Evolutionary conservation across 2,797 vertebrate genomes (phyloP).

Genomic region (Balearica regulorum): DNA sequence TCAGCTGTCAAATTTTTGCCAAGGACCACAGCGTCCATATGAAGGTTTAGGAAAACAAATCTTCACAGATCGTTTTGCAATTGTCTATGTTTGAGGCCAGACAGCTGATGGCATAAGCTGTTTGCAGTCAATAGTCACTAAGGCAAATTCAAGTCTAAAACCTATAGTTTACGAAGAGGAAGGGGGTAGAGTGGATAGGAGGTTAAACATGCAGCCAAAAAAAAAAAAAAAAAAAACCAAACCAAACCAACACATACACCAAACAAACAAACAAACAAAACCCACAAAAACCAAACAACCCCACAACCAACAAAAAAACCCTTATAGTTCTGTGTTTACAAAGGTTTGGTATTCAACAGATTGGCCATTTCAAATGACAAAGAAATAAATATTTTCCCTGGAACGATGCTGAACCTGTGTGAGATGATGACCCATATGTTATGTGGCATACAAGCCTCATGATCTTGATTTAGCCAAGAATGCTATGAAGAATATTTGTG

Average conservation of each 20-base stretch:
- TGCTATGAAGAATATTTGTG: not conserved
- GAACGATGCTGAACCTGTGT: not conserved
- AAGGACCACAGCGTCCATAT: not conserved
- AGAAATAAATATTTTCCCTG: not conserved
- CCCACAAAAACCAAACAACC: not conserved
- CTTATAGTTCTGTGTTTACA: not conserved
- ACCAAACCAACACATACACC: not conserved
- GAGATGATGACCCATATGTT: not conserved
- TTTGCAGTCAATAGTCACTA: not conserved
- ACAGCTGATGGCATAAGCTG: not conserved
- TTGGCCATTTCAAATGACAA: not conserved
- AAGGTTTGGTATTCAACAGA: not conserved
- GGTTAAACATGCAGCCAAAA: not conserved
- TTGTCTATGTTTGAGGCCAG: not conserved
- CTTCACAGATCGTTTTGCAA: not conserved
- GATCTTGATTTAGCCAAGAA: not conserved
- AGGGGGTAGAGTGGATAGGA: not conserved
- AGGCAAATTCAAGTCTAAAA: not conserved
- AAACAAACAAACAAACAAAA: not conserved
- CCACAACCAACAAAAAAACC: not conserved
- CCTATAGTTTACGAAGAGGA: fast-evolving
- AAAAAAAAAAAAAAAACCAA: not conserved
- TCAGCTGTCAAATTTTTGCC: not conserved
- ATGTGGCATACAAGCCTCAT: not conserved
- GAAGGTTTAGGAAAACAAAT: not conserved